phyloP scores from a whole-genome alignment of 2,888 invertebrate species.

The Calliphora vomitoria region DNA sequence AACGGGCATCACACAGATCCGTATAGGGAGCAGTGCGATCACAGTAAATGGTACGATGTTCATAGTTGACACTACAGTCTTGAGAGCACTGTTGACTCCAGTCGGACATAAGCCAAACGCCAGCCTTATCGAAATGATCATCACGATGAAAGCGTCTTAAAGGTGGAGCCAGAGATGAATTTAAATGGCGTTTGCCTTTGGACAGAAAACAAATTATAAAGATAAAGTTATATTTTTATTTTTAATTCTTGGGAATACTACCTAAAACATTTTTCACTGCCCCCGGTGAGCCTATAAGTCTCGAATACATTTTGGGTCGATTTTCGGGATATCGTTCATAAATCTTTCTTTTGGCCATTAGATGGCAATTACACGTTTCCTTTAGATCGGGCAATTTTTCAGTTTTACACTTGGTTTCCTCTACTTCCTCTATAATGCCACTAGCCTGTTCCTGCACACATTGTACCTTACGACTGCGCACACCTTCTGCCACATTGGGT shows the following conservation, averaged over 20 bases:
- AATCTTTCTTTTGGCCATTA: constrained; percentile 76
- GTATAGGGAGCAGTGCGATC: constrained; percentile 86
- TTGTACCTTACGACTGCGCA: constrained; percentile 89
- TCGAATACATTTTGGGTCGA: constrained; percentile 75
- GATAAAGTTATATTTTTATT: neutral
- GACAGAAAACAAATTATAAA: constrained; percentile 59
- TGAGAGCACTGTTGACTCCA: constrained; percentile 87
- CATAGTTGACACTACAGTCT: constrained; percentile 90
- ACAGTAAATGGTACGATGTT: constrained; percentile 90
- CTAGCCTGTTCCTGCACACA: constrained; percentile 86
- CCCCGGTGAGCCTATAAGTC: constrained; percentile 73
- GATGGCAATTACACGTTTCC: constrained; percentile 84
- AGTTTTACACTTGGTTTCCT: constrained; percentile 86
- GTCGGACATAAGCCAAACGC: constrained; percentile 81
- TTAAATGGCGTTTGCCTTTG: constrained; percentile 62
- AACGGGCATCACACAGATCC: constrained; percentile 86
- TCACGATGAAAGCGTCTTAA: constrained; percentile 77
- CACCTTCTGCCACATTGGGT: constrained; percentile 86
- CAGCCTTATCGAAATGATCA: constrained; percentile 77
- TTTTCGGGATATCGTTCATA: constrained; percentile 75
- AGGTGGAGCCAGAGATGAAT: constrained; percentile 61
- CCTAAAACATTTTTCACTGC: constrained; percentile 61
- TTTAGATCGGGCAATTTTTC: constrained; percentile 84
- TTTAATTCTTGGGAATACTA: neutral
- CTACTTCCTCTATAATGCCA: constrained; percentile 84